A percentile compares a stretch with the other conserved stretches of the same genome.
phyloP scores from a whole-genome alignment of 2,888 invertebrate species.

The Aphrophora alni region DNA sequence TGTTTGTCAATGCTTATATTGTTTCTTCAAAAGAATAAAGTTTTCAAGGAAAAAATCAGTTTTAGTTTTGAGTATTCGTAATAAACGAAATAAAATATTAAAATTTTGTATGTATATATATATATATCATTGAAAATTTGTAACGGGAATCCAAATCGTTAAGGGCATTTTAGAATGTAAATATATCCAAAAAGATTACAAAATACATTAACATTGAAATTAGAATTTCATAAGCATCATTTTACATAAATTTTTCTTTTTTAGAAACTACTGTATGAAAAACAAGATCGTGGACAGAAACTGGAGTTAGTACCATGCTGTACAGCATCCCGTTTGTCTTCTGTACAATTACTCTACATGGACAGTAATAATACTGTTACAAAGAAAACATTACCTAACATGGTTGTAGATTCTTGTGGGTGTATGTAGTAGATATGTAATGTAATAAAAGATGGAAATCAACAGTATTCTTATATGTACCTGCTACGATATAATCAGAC shows the following conservation, averaged over 20 bases:
- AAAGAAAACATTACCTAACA: constrained; percentile 81
- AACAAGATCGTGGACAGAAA: constrained; percentile 54
- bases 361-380: constrained; percentile 80
- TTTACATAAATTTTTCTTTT: constrained; percentile 55
- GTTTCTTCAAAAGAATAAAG: too few relatives aligned
- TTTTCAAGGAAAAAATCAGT: too few relatives aligned
- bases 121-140: too few relatives aligned
- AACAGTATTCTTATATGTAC: neutral
- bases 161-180: too few relatives aligned
- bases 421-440: constrained; percentile 68
- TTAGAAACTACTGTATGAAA: constrained; percentile 68
- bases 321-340: constrained; percentile 82
- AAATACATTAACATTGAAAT: too few relatives aligned
- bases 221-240: too few relatives aligned
- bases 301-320: constrained; percentile 83
- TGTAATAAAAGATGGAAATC: neutral
- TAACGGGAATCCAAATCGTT: too few relatives aligned
- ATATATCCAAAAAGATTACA: too few relatives aligned
- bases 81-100: too few relatives aligned
- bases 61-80: too few relatives aligned
- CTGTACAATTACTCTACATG: constrained; percentile 79
- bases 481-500: neutral
- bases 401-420: constrained; percentile 91
- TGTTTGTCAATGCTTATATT: too few relatives aligned
- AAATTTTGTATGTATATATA: too few relatives aligned